A percentile compares a stretch with the other conserved stretches of the same genome.
phyloP scores from a whole-genome alignment of 2,888 invertebrate species.

The Cheilosia variabilis region DNA sequence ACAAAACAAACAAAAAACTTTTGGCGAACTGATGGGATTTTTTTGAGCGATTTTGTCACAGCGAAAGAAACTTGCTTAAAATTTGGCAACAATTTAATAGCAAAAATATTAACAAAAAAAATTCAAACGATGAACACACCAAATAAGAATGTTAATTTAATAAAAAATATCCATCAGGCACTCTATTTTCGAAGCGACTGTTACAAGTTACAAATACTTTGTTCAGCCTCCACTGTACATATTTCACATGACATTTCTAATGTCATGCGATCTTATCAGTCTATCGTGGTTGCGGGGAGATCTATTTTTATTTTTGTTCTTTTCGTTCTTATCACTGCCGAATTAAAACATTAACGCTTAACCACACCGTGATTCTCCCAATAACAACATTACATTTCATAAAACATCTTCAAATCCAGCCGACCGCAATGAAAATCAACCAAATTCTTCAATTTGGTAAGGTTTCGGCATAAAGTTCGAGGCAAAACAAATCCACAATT shows the following conservation, averaged over 20 bases:
- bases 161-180: no score
- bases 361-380: background rate
- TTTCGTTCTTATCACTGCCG: background rate
- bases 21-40: no score
- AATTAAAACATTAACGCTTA: constrained; percentile 5
- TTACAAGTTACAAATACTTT: background rate
- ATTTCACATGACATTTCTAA: constrained; percentile 3
- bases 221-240: constrained; percentile 19
- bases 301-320: background rate
- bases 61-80: no score
- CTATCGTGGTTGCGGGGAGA: background rate
- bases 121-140: no score
- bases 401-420: background rate
- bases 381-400: background rate
- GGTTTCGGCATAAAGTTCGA: constrained; percentile 4
- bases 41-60: no score
- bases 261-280: constrained; percentile 46
- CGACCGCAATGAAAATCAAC: constrained; percentile 77
- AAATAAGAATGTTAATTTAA: no score
- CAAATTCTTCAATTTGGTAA: constrained; percentile 79
- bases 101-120: no score
- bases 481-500: no score
- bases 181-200: background rate
- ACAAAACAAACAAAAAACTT: no score
- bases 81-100: no score